These are phyloP conservation scores for Sesia bembeciformis DNA, from an alignment of 2,888 invertebrate species.

Conservation along the genomic window DNA sequence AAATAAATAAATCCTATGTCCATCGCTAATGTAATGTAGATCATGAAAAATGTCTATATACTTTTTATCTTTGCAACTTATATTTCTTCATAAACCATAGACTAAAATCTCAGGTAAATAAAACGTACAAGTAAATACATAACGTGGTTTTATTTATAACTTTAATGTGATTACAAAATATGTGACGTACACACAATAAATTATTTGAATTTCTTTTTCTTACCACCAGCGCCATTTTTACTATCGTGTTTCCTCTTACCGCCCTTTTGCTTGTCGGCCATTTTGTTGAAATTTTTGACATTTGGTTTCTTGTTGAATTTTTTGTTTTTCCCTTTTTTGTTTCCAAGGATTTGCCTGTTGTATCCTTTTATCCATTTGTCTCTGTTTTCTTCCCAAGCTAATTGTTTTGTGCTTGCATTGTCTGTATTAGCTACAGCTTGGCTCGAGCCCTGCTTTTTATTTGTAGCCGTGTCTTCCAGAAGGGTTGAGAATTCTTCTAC, in stretches of 20 bases:
- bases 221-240: slow-evolving; percentile 36
- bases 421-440: slow-evolving; percentile 83
- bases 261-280: slow-evolving; percentile 31
- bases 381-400: slow-evolving; percentile 87
- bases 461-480: slow-evolving; percentile 86
- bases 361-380: slow-evolving; percentile 76
- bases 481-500: slow-evolving; percentile 92
- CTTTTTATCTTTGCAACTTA: too few relatives aligned
- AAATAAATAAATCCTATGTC: too few relatives aligned
- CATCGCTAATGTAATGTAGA: too few relatives aligned
- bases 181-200: neutral
- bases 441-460: slow-evolving; percentile 77
- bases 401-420: slow-evolving; percentile 84
- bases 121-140: neutral
- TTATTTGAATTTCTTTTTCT: slow-evolving; percentile 46
- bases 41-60: too few relatives aligned
- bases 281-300: slow-evolving; percentile 21
- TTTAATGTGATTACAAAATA: neutral
- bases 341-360: slow-evolving; percentile 57
- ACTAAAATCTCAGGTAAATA: neutral
- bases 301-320: slow-evolving; percentile 17
- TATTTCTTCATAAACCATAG: neutral
- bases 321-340: slow-evolving; percentile 26
- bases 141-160: neutral
- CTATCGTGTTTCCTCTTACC: slow-evolving; percentile 35